Conservation (phyloP, 53 echinoderm and acorn worm genomes). For the Arbacia lixula region DNA sequence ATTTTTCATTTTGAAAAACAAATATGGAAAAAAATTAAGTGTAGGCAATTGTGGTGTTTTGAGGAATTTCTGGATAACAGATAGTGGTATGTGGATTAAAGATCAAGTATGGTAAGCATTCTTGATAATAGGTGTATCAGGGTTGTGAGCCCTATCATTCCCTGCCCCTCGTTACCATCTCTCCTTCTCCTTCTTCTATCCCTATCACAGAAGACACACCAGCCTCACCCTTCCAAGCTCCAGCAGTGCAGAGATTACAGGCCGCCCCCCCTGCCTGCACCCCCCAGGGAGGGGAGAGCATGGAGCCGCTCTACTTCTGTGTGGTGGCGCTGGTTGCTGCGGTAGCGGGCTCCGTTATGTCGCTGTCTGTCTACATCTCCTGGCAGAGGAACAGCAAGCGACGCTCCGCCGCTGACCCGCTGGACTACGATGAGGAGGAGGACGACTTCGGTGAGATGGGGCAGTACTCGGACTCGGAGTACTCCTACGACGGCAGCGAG, state of each 20-base stretch:
- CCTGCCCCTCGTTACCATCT: background rate
- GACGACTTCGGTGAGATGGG: slow-evolving; percentile 65
- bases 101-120: too few species aligned
- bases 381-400: slow-evolving; percentile 72
- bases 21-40: too few species aligned
- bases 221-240: slow-evolving; percentile 41
- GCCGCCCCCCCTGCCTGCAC: slow-evolving; percentile 58
- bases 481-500: slow-evolving; percentile 43
- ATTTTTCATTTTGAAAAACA: too few species aligned
- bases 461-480: slow-evolving; percentile 49
- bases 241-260: slow-evolving; percentile 78
- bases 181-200: background rate
- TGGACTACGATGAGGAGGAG: slow-evolving; percentile 54
- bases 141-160: too few species aligned
- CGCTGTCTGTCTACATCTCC: slow-evolving; percentile 75
- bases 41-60: too few species aligned
- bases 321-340: slow-evolving; percentile 72
- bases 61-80: too few species aligned
- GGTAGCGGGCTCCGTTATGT: slow-evolving; percentile 71
- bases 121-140: too few species aligned
- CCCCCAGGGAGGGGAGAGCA: slow-evolving; percentile 33
- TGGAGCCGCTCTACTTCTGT: slow-evolving; percentile 72
- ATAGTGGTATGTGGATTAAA: too few species aligned
- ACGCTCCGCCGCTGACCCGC: slow-evolving; percentile 3
- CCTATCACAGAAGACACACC: slow-evolving; percentile 40